A percentile compares a stretch with the other conserved stretches of the same genome.
These are phyloP conservation scores for Stegana nigrithorax DNA, from an alignment of 2,888 invertebrate species.

Conservation along the genomic window DNA sequence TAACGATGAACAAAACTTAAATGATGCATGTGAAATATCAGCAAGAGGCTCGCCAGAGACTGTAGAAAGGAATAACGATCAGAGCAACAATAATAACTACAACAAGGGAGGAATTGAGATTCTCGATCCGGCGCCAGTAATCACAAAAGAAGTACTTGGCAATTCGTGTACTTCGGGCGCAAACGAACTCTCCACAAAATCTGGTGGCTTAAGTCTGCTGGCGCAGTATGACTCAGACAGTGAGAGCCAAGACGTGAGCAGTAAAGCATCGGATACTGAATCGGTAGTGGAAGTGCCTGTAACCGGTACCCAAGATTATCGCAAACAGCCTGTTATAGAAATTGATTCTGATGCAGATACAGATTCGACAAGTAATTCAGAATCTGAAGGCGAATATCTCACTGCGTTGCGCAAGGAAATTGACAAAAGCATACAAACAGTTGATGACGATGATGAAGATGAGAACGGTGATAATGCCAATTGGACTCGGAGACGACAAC, in stretches of 20 bases:
- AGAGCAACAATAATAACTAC: no score
- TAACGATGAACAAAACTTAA: no score
- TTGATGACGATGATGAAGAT: constrained; percentile 49
- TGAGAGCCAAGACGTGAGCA: constrained; percentile 27
- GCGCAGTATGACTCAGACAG: constrained; percentile 56
- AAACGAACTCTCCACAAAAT: no score
- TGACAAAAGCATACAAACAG: constrained; percentile 43
- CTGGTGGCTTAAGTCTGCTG: constrained; percentile 54
- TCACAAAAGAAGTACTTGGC: no score
- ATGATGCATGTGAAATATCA: no score
- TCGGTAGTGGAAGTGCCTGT: constrained; percentile 56
- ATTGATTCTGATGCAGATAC: constrained; percentile 50
- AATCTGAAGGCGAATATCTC: constrained; percentile 55
- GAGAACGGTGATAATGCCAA: constrained; percentile 44
- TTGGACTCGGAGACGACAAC: constrained; percentile 40
- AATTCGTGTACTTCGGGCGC: no score
- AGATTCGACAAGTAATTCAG: constrained; percentile 39
- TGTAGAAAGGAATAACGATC: no score
- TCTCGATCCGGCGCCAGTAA: no score
- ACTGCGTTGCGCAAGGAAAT: constrained; percentile 52
- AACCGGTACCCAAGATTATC: constrained; percentile 36
- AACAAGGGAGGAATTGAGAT: no score
- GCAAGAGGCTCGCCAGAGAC: no score
- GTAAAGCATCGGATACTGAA: constrained; percentile 40
- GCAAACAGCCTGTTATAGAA: constrained; percentile 48